Conservation (phyloP, 2,113 vertebrate genomes). For the Apistogramma diplotaenia region DNA sequence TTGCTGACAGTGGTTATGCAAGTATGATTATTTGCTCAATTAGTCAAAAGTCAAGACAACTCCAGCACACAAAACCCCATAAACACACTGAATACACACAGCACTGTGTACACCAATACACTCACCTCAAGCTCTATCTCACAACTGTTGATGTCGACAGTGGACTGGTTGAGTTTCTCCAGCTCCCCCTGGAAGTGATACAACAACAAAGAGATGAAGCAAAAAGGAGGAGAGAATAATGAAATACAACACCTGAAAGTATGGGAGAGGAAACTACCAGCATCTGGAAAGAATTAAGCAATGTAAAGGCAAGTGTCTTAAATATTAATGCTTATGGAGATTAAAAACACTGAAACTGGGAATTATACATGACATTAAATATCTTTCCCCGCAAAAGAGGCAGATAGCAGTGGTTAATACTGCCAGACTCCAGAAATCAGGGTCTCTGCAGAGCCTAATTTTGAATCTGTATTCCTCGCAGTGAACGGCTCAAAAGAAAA, state of each 20-base stretch:
- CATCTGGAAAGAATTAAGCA: slow-evolving; percentile 7
- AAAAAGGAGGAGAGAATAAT: not conserved
- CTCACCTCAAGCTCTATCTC: slow-evolving; percentile 96
- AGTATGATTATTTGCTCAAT: not conserved
- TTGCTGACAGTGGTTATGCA: not conserved
- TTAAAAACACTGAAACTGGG: not conserved
- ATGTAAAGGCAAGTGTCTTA: not conserved
- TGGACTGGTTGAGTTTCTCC: slow-evolving; percentile 97
- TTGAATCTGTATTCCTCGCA: not conserved
- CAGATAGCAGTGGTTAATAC: not conserved
- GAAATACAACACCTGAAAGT: not conserved
- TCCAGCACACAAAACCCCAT: not conserved
- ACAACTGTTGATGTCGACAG: slow-evolving; percentile 93
- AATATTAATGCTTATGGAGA: not conserved
- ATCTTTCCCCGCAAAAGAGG: not conserved
- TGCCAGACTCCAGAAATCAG: not conserved
- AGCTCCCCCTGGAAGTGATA: slow-evolving; percentile 85
- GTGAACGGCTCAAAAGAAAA: not conserved
- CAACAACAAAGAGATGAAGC: not conserved
- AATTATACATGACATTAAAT: not conserved
- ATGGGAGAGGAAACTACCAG: not conserved
- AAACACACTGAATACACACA: not conserved
- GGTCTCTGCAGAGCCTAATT: not conserved
- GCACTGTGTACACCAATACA: not conserved
- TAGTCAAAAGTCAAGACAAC: not conserved